These are phyloP conservation scores for Sisor rabdophorus DNA, from an alignment of 2,113 vertebrate genomes.

Conservation along the genomic window DNA sequence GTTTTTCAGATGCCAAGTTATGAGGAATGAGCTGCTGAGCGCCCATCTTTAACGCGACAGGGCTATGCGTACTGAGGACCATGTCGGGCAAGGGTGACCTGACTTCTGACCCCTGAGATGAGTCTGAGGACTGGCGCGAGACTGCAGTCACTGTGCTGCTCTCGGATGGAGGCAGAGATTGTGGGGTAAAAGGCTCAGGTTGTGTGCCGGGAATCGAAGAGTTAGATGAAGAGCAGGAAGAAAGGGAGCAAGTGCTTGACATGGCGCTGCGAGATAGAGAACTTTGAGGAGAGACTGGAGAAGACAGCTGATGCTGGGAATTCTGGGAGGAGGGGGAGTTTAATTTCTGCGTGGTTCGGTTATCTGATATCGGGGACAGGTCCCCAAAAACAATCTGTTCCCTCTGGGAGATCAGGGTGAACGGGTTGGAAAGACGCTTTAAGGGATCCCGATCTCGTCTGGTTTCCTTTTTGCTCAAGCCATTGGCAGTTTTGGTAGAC, in stretches of 20 bases:
- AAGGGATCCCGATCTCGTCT: constrained; percentile 41
- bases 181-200: constrained; percentile 58
- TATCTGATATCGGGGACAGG: constrained; percentile 28
- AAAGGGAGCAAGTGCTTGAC: constrained; percentile 55
- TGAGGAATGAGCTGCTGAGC: constrained; percentile 89
- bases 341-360: background rate
- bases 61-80: constrained; percentile 83
- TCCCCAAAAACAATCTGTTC: constrained; percentile 58
- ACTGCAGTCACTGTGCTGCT: constrained; percentile 20
- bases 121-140: constrained; percentile 52
- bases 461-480: constrained; percentile 43
- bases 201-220: constrained; percentile 53
- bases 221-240: constrained; percentile 8
- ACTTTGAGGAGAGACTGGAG: constrained; percentile 6
- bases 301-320: background rate
- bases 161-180: constrained; percentile 55
- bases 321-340: constrained; percentile 26
- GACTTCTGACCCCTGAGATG: constrained; percentile 52
- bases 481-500: constrained; percentile 38
- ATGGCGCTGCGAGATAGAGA: constrained; percentile 61
- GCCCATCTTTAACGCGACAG: constrained; percentile 79
- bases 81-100: constrained; percentile 59
- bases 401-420: constrained; percentile 55
- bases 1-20: constrained; percentile 72
- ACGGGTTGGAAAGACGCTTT: constrained; percentile 45